Evolutionary conservation across 1,140 invertebrate species (phyloP).

Genomic region (Ips nitidus): DNA sequence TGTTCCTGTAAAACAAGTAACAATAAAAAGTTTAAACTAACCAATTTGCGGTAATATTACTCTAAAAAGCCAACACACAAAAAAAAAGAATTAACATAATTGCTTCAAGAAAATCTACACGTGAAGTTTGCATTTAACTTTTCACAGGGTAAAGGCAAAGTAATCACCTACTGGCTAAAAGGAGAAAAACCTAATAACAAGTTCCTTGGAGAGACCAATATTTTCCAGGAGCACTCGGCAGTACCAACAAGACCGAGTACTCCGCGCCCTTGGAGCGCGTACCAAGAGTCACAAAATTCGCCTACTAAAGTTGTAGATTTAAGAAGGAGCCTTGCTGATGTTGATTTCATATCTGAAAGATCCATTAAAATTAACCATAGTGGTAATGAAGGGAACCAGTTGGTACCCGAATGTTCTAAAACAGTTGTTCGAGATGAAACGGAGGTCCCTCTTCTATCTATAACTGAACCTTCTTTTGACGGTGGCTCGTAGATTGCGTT

Average conservation of each 20-base stretch:
- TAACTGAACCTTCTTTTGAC: slow-evolving; percentile 38
- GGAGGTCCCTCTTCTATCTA: slow-evolving; percentile 41
- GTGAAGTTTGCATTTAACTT: not conserved
- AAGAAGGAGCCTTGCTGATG: slow-evolving; percentile 27
- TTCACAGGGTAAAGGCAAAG: slow-evolving; percentile 81
- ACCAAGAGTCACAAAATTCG: slow-evolving; percentile 18
- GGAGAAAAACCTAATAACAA: slow-evolving; percentile 58
- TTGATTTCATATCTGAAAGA: slow-evolving; percentile 33
- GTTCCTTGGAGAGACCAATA: slow-evolving; percentile 6
- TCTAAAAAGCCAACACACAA: too few species aligned
- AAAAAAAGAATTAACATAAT: too few species aligned
- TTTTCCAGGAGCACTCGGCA: not conserved
- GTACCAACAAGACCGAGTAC: slow-evolving; percentile 11
- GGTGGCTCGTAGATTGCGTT: slow-evolving; percentile 30
- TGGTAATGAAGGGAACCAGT: slow-evolving; percentile 6
- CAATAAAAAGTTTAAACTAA: too few species aligned
- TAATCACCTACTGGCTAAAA: slow-evolving; percentile 88
- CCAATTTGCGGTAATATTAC: too few species aligned
- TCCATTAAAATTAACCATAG: not conserved
- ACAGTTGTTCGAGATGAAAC: slow-evolving; percentile 37
- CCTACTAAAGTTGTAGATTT: slow-evolving; percentile 25
- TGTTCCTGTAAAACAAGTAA: too few species aligned
- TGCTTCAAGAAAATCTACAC: too few species aligned
- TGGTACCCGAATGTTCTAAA: not conserved
- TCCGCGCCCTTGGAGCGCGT: slow-evolving; percentile 9